Conservation (phyloP, 2,888 invertebrate species). For the Phaedon cochleariae region DNA sequence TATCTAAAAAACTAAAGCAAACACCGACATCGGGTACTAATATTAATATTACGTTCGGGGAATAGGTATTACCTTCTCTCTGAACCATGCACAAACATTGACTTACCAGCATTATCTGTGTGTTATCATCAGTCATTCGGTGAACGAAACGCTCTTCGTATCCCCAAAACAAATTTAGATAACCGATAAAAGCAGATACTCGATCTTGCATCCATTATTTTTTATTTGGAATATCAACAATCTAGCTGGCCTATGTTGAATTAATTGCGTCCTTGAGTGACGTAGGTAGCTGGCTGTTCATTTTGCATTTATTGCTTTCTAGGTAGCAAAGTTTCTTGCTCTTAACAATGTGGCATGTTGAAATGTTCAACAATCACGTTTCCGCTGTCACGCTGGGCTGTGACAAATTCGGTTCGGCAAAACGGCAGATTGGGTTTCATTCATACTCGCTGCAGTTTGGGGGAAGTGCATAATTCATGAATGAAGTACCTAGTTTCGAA, state of each 20-base stretch:
- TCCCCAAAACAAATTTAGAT: slow-evolving; percentile 27
- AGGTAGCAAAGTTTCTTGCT: slow-evolving; percentile 37
- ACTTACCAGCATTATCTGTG: slow-evolving; percentile 3
- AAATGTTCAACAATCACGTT: slow-evolving; percentile 29
- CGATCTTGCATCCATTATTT: not conserved
- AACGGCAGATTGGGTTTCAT: slow-evolving; percentile 11
- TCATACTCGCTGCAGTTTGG: slow-evolving; percentile 8
- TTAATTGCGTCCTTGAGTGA: slow-evolving; percentile 28
- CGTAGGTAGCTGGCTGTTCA: slow-evolving; percentile 21
- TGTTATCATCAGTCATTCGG: not conserved
- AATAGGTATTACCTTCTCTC: not conserved
- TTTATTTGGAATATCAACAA: not conserved
- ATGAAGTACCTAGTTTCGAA: slow-evolving; percentile 9
- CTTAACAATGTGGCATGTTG: slow-evolving; percentile 35
- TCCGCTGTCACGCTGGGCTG: slow-evolving; percentile 18
- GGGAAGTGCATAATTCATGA: slow-evolving; percentile 8
- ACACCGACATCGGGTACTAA: not conserved
- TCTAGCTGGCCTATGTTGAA: not conserved
- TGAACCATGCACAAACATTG: not conserved
- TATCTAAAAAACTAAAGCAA: not conserved
- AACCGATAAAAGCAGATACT: slow-evolving; percentile 4
- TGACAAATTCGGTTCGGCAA: slow-evolving; percentile 27
- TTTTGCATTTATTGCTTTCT: slow-evolving; percentile 24
- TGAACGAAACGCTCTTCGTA: not conserved
- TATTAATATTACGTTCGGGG: not conserved